phyloP scores from a whole-genome alignment of 2,113 vertebrate species.

The Antigone vipio region DNA sequence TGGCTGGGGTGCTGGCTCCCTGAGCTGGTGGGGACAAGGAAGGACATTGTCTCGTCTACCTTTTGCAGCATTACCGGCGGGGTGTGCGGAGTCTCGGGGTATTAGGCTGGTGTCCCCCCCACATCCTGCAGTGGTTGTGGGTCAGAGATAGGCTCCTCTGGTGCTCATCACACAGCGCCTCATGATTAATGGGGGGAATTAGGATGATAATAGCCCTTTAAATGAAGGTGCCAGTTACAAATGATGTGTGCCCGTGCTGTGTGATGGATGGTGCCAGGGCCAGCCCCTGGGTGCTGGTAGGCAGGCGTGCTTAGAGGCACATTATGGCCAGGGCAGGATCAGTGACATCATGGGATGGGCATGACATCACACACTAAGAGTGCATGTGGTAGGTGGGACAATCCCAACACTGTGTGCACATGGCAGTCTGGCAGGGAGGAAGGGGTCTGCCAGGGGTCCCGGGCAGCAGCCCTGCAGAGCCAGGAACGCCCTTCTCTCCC shows the following conservation, averaged over 20 bases:
- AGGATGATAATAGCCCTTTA: constrained; percentile 21
- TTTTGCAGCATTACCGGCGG: fast-evolving
- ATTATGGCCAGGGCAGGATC: not conserved
- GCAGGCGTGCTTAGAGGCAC: not conserved
- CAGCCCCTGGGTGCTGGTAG: not conserved
- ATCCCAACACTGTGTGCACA: not conserved
- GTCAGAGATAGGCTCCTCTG: not conserved
- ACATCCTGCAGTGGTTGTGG: fast-evolving
- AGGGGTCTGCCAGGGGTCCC: too few relatives aligned
- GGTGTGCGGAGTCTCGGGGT: not conserved
- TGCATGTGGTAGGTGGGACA: not conserved
- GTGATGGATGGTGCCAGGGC: constrained; percentile 21
- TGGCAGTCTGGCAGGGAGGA: not conserved
- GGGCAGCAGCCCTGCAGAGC: not conserved
- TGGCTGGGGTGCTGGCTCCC: not conserved
- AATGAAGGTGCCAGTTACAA: constrained; percentile 32
- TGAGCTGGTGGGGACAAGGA: fast-evolving
- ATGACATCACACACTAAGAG: fast-evolving
- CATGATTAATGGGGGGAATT: constrained; percentile 31
- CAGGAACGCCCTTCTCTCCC: not conserved
- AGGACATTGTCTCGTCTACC: fast-evolving
- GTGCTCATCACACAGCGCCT: not conserved
- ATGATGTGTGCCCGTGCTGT: not conserved
- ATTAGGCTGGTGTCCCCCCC: not conserved
- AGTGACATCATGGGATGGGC: fast-evolving